phyloP scores from a whole-genome alignment of 2,113 vertebrate genomes.

The Alouatta palliata region DNA sequence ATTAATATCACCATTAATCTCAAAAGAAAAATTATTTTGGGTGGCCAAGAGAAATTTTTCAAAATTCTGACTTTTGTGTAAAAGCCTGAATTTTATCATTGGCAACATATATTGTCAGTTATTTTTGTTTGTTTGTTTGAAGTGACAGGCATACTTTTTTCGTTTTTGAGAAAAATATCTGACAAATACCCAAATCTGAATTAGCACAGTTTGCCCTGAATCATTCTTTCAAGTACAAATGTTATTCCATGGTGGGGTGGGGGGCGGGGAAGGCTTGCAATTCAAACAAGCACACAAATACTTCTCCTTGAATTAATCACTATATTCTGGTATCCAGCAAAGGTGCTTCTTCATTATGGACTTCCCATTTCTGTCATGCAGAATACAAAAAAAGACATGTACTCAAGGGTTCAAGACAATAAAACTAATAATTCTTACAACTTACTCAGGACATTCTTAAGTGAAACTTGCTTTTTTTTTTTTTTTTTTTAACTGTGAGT shows the following conservation, averaged over 20 bases:
- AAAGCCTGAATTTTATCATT: background rate
- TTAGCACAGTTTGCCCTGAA: background rate
- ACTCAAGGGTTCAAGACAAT: background rate
- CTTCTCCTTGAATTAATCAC: background rate
- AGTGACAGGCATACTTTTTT: background rate
- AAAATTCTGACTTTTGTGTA: background rate
- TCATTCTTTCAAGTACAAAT: constrained; percentile 29
- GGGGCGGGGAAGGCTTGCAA: background rate
- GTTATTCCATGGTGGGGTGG: background rate
- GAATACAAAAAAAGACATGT: background rate
- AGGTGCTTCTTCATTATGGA: background rate
- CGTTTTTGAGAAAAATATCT: constrained; percentile 31
- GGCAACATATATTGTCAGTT: constrained; percentile 2
- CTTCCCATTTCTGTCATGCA: background rate
- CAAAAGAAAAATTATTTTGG: constrained; percentile 21
- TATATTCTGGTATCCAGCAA: background rate
- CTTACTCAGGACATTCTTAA: background rate
- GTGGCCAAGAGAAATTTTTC: background rate
- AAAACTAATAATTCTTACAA: background rate
- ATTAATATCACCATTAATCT: background rate
- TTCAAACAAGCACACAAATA: background rate
- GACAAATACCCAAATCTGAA: background rate
- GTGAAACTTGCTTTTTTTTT: background rate
- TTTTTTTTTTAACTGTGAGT: background rate
- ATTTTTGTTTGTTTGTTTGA: background rate